Evolutionary conservation across 2,888 invertebrate species (phyloP), one percentile per base, ranked within the genome.

Genomic region (Thymelicus acteon): DNA sequence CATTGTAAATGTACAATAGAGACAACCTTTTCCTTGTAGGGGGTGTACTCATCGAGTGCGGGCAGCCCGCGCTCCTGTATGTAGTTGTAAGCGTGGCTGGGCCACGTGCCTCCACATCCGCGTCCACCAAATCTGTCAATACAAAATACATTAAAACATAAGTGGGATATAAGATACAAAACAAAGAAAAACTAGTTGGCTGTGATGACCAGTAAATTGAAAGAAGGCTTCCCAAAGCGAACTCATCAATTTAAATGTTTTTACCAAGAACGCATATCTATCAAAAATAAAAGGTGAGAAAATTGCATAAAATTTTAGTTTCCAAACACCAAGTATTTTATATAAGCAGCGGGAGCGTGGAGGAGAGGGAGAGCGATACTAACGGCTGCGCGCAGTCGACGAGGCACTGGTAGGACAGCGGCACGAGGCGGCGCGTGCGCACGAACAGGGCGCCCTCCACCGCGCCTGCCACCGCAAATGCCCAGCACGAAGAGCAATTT

Each of bases 391-490:
- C 88, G 83, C 93, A 92, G 84, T 92, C 93, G 65, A 93, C 87
- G 74, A 93, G 86, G 74, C 78, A 77, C 81, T 92, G 91, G 78
- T 87, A 88, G 74, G 90, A 88, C 72, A 93, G 87, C 65, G 61
- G 60, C 76, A 87, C 86, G 67, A 92, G 86, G 62, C 79, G 80
- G 68, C 85, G 81, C 69, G 87, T 87, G 75, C 81, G 44, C 44
- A 10, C 4, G 82, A 85, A 91, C 77, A 91, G 83, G 71, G 92
- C 92, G 72, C 92, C 91, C 77, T 93, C 93, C 76, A 92, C 89
- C 44, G 93, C 87, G 65, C 88, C 93, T 66, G 85, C 77, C 75
- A 91, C 91, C 31, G 92, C 87, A 79, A 91, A 89, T 72, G 93
- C 93, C 93, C 93, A 93, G 82, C 93, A 93, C 73, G 92, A 89